phyloP scores from a whole-genome alignment of 2,113 vertebrate species.

The Thalassoma bifasciatum region DNA sequence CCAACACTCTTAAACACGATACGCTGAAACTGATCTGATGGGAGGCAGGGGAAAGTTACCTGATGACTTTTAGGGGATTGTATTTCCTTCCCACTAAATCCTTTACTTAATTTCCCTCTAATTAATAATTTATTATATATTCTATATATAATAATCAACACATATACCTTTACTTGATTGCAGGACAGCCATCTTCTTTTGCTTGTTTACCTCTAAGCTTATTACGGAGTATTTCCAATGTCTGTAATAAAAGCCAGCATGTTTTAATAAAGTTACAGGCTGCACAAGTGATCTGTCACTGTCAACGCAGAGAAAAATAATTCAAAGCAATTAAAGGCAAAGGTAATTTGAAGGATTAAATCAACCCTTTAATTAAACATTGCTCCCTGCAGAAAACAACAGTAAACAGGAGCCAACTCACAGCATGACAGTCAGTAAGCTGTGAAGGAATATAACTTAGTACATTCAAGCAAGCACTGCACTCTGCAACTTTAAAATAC shows the following conservation, averaged over 20 bases:
- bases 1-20: conserved; percentile 44
- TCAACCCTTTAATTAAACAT: neutral
- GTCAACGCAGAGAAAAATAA: conserved; percentile 9
- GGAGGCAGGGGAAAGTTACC: conserved; percentile 41
- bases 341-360: conserved; percentile 10
- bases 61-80: conserved; percentile 11
- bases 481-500: neutral
- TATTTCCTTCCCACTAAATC: conserved; percentile 10
- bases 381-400: conserved; percentile 6
- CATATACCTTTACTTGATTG: neutral
- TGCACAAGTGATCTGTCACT: conserved; percentile 7
- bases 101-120: conserved; percentile 12
- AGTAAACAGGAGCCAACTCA: conserved; percentile 3
- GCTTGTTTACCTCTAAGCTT: conserved; percentile 15
- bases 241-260: conserved; percentile 3
- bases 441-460: neutral
- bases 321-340: conserved; percentile 10
- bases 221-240: conserved; percentile 24
- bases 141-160: conserved; percentile 6
- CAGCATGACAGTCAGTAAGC: neutral
- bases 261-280: conserved; percentile 35
- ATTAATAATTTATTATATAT: neutral
- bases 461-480: neutral
- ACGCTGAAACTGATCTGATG: neutral
- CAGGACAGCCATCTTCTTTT: neutral